Conservation (phyloP, 1,140 invertebrate genomes). For the Eciton burchellii region DNA sequence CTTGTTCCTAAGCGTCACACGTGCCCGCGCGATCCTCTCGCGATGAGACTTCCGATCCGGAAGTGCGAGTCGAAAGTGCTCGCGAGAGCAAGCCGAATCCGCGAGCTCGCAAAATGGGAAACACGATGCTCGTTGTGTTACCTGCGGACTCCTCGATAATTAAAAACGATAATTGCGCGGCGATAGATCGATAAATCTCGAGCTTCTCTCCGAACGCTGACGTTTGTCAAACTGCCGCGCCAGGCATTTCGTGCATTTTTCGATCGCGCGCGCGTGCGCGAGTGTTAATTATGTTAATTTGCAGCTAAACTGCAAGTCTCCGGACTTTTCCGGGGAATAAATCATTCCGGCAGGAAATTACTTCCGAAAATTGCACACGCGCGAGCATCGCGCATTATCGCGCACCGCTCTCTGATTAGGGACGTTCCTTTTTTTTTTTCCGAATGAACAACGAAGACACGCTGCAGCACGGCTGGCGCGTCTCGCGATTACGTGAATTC, state of each 20-base stretch:
- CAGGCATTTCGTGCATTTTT: slow-evolving; percentile 38
- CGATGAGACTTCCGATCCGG: too few species aligned
- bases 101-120: too few species aligned
- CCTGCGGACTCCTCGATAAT: slow-evolving; percentile 60
- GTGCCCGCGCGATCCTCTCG: neutral
- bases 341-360: slow-evolving; percentile 11
- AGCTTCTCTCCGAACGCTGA: neutral
- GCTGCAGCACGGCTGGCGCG: neutral
- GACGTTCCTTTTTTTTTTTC: neutral
- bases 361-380: neutral
- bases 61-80: too few species aligned
- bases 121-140: neutral
- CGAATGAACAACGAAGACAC: neutral
- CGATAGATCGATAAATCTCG: slow-evolving; percentile 68
- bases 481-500: slow-evolving; percentile 18
- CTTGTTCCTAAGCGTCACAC: neutral
- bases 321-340: neutral
- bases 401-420: neutral
- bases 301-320: slow-evolving; percentile 16
- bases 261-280: neutral
- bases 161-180: slow-evolving; percentile 59
- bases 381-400: neutral
- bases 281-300: slow-evolving; percentile 59
- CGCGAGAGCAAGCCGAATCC: too few species aligned
- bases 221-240: slow-evolving; percentile 35